These are phyloP conservation scores for Scopus umbretta DNA, from an alignment of 2,113 vertebrate genomes.

Conservation along the genomic window DNA sequence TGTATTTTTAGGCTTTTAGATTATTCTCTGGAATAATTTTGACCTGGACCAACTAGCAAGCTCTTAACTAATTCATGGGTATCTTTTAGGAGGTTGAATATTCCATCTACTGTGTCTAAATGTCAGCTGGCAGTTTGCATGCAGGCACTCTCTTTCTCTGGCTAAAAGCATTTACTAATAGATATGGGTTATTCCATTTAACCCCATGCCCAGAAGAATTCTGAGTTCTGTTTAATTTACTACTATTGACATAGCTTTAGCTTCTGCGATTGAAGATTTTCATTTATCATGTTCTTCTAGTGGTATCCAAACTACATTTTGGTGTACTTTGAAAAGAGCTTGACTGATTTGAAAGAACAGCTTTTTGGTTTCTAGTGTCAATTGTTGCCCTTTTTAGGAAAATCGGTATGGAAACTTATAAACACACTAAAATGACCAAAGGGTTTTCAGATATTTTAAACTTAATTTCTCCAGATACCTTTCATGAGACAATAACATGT, in stretches of 20 bases:
- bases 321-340: background rate
- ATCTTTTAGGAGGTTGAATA: background rate
- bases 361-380: background rate
- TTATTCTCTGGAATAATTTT: background rate
- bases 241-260: background rate
- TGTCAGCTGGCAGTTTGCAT: background rate
- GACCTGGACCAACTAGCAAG: background rate
- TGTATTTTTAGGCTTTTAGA: background rate
- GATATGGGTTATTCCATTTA: background rate
- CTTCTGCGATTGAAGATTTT: background rate
- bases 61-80: background rate
- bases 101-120: background rate
- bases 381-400: background rate
- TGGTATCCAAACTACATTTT: background rate
- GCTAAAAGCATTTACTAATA: background rate
- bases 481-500: background rate
- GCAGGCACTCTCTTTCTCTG: background rate
- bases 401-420: background rate
- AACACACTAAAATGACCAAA: background rate
- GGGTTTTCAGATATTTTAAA: background rate
- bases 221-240: background rate
- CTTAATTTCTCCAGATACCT: background rate
- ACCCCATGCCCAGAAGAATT: background rate
- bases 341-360: background rate
- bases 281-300: background rate